phyloP scores from a whole-genome alignment of 2,113 vertebrate species.

The Petaurus breviceps region DNA sequence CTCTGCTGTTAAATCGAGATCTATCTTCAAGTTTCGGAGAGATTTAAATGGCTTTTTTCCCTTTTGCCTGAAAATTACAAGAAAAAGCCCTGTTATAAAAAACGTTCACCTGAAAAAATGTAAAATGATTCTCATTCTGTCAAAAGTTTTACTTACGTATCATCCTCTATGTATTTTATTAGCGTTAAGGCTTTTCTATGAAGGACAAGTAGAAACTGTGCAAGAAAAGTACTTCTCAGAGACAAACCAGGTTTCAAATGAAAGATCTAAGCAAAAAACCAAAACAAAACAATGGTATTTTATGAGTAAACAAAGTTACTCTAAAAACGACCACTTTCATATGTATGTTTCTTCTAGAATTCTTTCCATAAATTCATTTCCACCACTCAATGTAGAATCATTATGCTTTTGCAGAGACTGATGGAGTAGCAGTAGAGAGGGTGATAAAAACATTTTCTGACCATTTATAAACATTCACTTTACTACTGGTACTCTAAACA shows the following conservation, averaged over 20 bases:
- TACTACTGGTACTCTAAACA: background rate
- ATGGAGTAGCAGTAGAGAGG: background rate
- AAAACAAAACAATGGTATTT: conserved; percentile 13
- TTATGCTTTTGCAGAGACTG: background rate
- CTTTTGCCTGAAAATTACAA: conserved; percentile 89
- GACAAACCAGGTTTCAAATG: conserved; percentile 95
- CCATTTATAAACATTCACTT: background rate
- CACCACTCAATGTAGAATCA: background rate
- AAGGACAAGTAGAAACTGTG: conserved; percentile 96
- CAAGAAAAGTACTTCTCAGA: conserved; percentile 93
- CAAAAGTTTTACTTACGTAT: conserved; percentile 90
- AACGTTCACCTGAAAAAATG: conserved; percentile 11
- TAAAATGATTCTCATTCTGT: background rate
- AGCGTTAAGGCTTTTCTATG: conserved; percentile 97
- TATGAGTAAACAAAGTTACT: background rate
- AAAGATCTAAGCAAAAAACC: conserved; percentile 89
- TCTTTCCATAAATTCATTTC: background rate
- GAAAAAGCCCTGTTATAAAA: conserved; percentile 25
- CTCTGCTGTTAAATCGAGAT: conserved; percentile 94
- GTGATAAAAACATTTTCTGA: background rate
- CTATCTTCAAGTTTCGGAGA: conserved; percentile 93
- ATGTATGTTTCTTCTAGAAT: background rate
- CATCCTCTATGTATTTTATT: conserved; percentile 98
- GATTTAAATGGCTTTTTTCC: conserved; percentile 96
- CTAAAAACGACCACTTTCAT: background rate